A percentile compares a stretch with the other conserved stretches of the same genome.
Evolutionary conservation across 1,140 invertebrate species (phyloP).

Genomic region (Drosophila lacertosa): DNA sequence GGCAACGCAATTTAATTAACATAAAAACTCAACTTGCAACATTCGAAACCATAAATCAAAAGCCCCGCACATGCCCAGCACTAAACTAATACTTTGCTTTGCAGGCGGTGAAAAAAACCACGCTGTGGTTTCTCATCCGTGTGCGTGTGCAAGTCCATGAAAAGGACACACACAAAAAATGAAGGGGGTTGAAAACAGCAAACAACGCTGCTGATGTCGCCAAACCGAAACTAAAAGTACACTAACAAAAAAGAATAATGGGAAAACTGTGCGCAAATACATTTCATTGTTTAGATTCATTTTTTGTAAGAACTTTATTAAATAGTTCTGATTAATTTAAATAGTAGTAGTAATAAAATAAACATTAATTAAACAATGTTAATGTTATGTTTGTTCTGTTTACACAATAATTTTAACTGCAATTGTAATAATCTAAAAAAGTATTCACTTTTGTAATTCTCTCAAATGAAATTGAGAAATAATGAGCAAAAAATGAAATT

Average conservation of each 20-base stretch:
- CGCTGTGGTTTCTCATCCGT: conserved; percentile 7
- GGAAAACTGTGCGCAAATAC: no score
- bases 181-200: conserved; percentile 28
- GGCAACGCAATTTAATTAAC: conserved; percentile 73
- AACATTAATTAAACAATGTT: no score
- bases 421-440: no score
- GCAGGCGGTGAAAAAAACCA: conserved; percentile 15
- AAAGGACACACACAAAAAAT: conserved; percentile 25
- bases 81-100: conserved; percentile 47
- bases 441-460: no score
- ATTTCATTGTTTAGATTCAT: no score
- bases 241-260: conserved; percentile 14
- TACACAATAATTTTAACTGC: no score
- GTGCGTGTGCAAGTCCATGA: conserved; percentile 8
- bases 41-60: conserved; percentile 73
- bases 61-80: conserved; percentile 49
- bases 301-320: no score
- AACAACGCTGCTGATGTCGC: conserved; percentile 6
- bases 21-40: conserved; percentile 70
- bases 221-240: not conserved
- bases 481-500: no score
- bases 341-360: no score
- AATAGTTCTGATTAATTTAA: no score
- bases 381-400: no score
- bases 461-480: no score